These are phyloP conservation scores for Andrena chrysosceles DNA, from an alignment of 2,888 invertebrate genomes.

Conservation along the genomic window DNA sequence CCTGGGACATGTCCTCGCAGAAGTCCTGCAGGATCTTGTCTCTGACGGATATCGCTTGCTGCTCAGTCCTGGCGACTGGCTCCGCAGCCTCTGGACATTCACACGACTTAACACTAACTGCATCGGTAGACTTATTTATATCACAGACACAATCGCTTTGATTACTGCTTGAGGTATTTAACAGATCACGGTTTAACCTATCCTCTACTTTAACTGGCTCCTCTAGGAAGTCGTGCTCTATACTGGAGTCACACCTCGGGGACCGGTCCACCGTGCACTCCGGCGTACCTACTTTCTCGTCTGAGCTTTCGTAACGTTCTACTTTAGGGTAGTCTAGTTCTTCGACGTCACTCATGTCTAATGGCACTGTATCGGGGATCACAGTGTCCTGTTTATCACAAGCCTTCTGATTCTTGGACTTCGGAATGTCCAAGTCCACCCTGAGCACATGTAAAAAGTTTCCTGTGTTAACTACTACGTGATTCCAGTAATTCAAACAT, in stretches of 20 bases:
- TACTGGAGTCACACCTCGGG: conserved; percentile 77
- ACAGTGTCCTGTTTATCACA: conserved; percentile 82
- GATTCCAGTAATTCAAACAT: conserved; percentile 89
- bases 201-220: conserved; percentile 76
- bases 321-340: conserved; percentile 79
- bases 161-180: conserved; percentile 79
- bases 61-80: conserved; percentile 67
- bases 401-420: conserved; percentile 73
- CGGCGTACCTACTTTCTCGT: conserved; percentile 76
- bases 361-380: conserved; percentile 77
- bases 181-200: conserved; percentile 71
- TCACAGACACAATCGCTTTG: conserved; percentile 82
- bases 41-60: conserved; percentile 81
- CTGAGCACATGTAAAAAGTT: conserved; percentile 93
- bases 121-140: conserved; percentile 78
- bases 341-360: conserved; percentile 80
- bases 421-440: conserved; percentile 86
- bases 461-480: conserved; percentile 94
- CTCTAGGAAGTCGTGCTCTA: conserved; percentile 76
- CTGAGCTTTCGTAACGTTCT: conserved; percentile 77
- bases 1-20: conserved; percentile 83
- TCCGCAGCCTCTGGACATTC: conserved; percentile 76
- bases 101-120: conserved; percentile 75
- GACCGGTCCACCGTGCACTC: conserved; percentile 77
- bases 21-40: conserved; percentile 84